A percentile compares a stretch with the other conserved stretches of the same genome.
phyloP scores from a whole-genome alignment of 2,797 vertebrate genomes.

The Girardinus metallicus region DNA sequence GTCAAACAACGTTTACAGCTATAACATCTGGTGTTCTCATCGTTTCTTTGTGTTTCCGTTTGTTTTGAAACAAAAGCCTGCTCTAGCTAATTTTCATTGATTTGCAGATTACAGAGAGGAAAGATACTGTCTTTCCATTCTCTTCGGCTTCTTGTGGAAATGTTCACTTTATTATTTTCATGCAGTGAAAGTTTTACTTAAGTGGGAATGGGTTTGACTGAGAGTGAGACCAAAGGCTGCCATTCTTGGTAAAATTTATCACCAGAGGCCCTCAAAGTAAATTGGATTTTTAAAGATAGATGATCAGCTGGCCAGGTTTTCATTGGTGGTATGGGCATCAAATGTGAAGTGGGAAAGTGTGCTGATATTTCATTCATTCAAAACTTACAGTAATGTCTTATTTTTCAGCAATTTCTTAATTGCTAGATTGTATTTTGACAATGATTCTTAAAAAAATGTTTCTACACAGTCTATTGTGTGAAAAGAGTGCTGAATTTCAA shows the following conservation, averaged over 20 bases:
- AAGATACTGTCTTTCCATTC: not conserved
- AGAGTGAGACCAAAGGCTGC: constrained; percentile 40
- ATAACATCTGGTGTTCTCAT: not conserved
- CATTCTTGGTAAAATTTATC: constrained; percentile 15
- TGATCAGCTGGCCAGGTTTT: constrained; percentile 4
- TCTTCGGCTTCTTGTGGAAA: not conserved
- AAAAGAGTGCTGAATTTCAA: not conserved
- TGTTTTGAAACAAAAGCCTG: not conserved
- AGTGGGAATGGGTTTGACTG: constrained; percentile 8
- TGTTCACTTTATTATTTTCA: not conserved
- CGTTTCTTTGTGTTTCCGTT: not conserved
- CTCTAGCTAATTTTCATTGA: not conserved
- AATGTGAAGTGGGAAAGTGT: constrained; percentile 23
- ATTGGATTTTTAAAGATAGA: constrained; percentile 40
- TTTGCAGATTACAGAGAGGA: not conserved
- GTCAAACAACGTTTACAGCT: constrained; percentile 10
- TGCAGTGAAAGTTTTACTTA: not conserved
- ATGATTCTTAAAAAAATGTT: not conserved
- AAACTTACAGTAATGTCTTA: constrained; percentile 16
- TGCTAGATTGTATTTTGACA: constrained; percentile 26
- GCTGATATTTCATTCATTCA: constrained; percentile 20
- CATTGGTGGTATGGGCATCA: not conserved
- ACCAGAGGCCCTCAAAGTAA: constrained; percentile 22
- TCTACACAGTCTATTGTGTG: not conserved
- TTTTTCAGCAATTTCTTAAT: constrained; percentile 19